These are phyloP conservation scores for Phoenoteleia sp. DNA, from an alignment of 2,888 invertebrate genomes.

Conservation along the genomic window DNA sequence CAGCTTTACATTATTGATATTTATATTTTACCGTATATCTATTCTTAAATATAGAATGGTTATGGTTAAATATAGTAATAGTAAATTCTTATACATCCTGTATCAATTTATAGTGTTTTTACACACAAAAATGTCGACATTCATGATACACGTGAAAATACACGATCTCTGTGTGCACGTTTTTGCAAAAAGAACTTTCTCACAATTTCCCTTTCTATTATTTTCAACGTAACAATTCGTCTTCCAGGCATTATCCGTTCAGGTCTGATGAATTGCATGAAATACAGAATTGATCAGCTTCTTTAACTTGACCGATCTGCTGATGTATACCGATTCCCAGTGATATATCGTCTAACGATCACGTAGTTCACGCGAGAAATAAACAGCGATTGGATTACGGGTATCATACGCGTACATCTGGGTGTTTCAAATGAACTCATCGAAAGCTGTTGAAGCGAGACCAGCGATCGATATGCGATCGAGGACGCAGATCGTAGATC, in stretches of 20 bases:
- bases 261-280: constrained; percentile 11
- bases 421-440: constrained; percentile 61
- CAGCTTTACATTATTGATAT: no score
- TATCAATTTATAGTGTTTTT: no score
- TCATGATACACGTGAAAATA: no score
- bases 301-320: constrained; percentile 15
- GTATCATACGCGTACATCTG: constrained; percentile 31
- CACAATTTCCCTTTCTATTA: background rate
- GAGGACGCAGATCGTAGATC: constrained; percentile 52
- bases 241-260: constrained; percentile 22
- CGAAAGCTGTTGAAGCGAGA: constrained; percentile 57
- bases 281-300: constrained; percentile 22
- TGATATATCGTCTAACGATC: constrained; percentile 53
- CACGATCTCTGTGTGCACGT: no score
- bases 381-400: constrained; percentile 29
- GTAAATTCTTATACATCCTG: no score
- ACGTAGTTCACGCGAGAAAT: constrained; percentile 30
- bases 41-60: no score
- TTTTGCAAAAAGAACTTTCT: background rate
- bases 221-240: constrained; percentile 1
- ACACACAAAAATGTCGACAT: no score
- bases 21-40: no score
- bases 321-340: constrained; percentile 14
- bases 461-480: constrained; percentile 53
- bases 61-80: no score